These are phyloP conservation scores for Alces alces DNA, from an alignment of 2,113 vertebrate genomes.

Conservation along the genomic window DNA sequence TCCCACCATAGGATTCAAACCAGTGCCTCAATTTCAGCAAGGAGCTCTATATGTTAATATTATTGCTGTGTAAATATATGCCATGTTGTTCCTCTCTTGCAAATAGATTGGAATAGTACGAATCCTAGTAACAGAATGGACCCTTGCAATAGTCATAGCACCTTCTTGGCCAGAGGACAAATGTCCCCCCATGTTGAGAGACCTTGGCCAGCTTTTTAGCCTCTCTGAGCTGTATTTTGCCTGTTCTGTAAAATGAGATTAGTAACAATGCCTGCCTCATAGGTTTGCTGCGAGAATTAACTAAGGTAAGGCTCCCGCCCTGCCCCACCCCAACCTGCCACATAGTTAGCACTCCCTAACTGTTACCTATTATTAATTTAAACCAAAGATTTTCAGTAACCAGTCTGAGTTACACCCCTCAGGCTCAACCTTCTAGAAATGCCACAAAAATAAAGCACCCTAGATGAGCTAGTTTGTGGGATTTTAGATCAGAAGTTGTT, in stretches of 20 bases:
- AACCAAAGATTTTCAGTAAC: background rate
- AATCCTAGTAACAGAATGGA: background rate
- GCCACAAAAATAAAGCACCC: background rate
- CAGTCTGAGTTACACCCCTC: background rate
- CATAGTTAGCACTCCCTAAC: background rate
- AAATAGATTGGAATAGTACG: background rate
- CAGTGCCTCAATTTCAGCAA: background rate
- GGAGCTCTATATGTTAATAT: background rate
- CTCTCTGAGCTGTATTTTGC: background rate
- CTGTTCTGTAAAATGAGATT: background rate
- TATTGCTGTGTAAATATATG: fast-evolving
- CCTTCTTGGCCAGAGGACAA: background rate
- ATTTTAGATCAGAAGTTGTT: background rate
- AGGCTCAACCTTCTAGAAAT: background rate
- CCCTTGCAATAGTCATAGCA: background rate
- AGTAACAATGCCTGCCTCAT: background rate
- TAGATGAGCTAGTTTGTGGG: background rate
- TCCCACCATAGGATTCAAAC: background rate
- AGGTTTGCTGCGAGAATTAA: background rate
- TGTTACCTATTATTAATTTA: background rate
- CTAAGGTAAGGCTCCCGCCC: background rate
- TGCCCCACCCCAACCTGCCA: background rate
- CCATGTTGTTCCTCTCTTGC: background rate
- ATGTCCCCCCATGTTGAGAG: background rate
- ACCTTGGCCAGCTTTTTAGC: background rate